Conservation (phyloP, 2,113 vertebrate genomes). For the Agelaius phoeniceus region DNA sequence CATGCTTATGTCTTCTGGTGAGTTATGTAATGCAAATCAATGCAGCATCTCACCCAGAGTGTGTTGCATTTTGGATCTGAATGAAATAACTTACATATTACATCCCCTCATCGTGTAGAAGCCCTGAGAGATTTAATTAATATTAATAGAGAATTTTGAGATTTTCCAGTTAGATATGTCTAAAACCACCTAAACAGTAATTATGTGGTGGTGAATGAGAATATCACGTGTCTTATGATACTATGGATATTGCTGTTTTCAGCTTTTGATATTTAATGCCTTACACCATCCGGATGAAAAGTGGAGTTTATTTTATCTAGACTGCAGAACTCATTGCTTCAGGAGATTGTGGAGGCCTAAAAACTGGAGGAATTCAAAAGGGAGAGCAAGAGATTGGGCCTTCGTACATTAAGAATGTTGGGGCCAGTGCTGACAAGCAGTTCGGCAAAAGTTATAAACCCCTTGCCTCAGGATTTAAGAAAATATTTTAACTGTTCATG, state of each 20-base stretch:
- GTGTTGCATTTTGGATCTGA: background rate
- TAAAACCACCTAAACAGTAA: background rate
- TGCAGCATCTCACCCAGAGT: background rate
- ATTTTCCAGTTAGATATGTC: background rate
- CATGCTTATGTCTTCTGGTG: background rate
- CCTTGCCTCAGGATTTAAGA: background rate
- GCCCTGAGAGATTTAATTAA: background rate
- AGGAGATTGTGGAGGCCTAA: background rate
- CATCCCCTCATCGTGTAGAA: background rate
- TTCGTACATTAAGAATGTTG: background rate
- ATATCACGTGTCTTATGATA: background rate
- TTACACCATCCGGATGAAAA: background rate
- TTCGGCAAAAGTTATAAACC: background rate
- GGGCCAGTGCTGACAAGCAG: background rate
- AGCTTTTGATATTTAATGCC: constrained; percentile 23
- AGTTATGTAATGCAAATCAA: background rate
- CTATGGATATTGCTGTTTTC: background rate
- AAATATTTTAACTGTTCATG: background rate
- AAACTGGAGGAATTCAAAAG: background rate
- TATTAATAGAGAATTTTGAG: background rate
- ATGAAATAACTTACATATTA: background rate
- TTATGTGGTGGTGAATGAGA: background rate
- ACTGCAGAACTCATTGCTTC: background rate
- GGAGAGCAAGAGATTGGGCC: background rate
- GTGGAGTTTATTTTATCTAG: background rate